phyloP scores from a whole-genome alignment of 2,888 invertebrate genomes.

The Meta bourneti region DNA sequence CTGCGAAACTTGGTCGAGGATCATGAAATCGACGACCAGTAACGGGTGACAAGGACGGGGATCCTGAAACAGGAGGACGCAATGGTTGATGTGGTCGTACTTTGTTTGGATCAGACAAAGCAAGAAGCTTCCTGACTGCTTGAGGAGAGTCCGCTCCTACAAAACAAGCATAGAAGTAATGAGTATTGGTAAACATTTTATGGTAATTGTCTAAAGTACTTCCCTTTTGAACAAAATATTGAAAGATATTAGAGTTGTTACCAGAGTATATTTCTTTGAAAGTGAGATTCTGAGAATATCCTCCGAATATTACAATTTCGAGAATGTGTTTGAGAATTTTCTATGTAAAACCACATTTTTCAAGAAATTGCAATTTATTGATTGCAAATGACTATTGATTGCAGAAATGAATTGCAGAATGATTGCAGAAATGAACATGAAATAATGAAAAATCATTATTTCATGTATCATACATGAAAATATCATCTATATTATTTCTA shows the following conservation, averaged over 20 bases:
- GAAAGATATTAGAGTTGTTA: neutral
- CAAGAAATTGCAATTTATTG: neutral
- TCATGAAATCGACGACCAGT: conserved; percentile 48
- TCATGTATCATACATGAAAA: neutral
- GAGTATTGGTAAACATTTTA: neutral
- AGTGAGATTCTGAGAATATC: too few species aligned
- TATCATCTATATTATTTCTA: too few species aligned
- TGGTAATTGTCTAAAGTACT: neutral
- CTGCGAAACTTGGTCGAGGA: conserved; percentile 85
- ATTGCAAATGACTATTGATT: too few species aligned
- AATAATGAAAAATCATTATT: too few species aligned
- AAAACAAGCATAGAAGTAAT: neutral
- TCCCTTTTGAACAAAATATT: neutral
- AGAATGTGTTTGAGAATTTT: too few species aligned
- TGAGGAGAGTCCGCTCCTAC: conserved; percentile 94
- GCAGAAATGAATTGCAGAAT: too few species aligned
- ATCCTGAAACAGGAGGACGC: conserved; percentile 52
- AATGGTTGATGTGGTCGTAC: conserved; percentile 74
- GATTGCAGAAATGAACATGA: too few species aligned
- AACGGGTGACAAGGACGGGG: conserved; percentile 50
- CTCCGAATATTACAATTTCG: too few species aligned
- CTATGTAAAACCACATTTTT: too few species aligned
- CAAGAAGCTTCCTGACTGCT: conserved; percentile 95
- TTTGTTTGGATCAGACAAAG: conserved; percentile 84
- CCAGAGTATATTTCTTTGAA: neutral